Percentiles rank a stretch among this genome's conserved stretches.
These are phyloP conservation scores for Pteria penguin DNA, from an alignment of 2,888 invertebrate genomes.

Conservation along the genomic window DNA sequence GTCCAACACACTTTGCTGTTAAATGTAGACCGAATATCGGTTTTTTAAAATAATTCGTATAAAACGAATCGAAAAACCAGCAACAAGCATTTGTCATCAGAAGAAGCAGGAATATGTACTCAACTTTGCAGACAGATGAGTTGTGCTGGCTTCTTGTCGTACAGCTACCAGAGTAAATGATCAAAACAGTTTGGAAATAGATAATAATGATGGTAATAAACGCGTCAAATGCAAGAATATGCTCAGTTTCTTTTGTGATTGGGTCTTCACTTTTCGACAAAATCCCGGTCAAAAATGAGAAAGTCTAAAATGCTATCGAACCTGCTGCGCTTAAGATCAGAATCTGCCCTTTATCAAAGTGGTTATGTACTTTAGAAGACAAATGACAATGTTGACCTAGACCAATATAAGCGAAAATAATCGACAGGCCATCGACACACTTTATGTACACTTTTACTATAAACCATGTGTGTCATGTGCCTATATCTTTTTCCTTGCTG, in stretches of 20 bases:
- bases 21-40: not conserved
- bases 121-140: not conserved
- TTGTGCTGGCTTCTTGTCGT: not conserved
- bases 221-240: not conserved
- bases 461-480: no score
- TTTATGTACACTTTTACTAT: no score
- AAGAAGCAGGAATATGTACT: not conserved
- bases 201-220: slow-evolving; percentile 1
- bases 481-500: not conserved
- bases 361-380: no score
- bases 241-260: not conserved
- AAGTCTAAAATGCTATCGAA: slow-evolving; percentile 2
- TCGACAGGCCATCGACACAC: no score
- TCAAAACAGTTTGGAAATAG: slow-evolving; percentile 14
- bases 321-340: slow-evolving; percentile 12
- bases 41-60: not conserved
- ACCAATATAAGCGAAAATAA: no score
- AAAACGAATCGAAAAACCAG: not conserved
- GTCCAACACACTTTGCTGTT: not conserved
- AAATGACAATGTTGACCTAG: no score
- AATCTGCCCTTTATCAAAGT: slow-evolving; percentile 1
- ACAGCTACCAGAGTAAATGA: slow-evolving; percentile 2
- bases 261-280: not conserved
- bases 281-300: slow-evolving; percentile 1
- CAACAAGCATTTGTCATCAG: not conserved